A percentile compares a stretch with the other conserved stretches of the same genome.
phyloP scores from a whole-genome alignment of 1,140 invertebrate species.

The Doryteuthis pealeii region DNA sequence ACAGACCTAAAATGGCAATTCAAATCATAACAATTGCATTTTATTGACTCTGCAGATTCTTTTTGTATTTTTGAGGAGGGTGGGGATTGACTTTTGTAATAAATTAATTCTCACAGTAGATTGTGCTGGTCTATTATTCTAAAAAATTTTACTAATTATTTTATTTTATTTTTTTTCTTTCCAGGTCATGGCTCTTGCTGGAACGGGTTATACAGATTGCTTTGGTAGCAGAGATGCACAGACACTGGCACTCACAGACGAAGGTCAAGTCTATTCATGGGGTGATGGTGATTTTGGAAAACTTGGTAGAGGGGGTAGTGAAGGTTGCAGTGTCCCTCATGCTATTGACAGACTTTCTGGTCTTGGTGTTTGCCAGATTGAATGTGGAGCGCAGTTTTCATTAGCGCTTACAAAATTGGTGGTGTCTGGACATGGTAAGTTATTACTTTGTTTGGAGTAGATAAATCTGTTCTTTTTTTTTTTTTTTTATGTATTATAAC shows the following conservation, averaged over 20 bases:
- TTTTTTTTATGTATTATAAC: too few species aligned
- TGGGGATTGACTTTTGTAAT: too few species aligned
- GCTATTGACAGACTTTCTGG: constrained; percentile 84
- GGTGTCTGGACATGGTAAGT: constrained; percentile 87
- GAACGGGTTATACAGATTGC: constrained; percentile 67
- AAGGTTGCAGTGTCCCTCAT: constrained; percentile 84
- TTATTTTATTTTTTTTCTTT: neutral
- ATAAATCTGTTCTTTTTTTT: too few species aligned
- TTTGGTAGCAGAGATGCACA: constrained; percentile 94
- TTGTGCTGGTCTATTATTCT: too few species aligned
- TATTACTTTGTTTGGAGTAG: constrained; percentile 16
- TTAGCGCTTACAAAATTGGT: constrained; percentile 85
- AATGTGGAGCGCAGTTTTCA: constrained; percentile 95
- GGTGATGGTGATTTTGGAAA: constrained; percentile 75
- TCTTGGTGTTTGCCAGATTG: constrained; percentile 85
- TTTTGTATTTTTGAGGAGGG: too few species aligned
- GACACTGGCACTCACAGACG: constrained; percentile 85
- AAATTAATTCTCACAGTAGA: too few species aligned
- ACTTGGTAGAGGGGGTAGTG: constrained; percentile 63
- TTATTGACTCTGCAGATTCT: too few species aligned
- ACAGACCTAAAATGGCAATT: too few species aligned
- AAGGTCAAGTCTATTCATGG: constrained; percentile 84
- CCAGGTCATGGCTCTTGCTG: constrained; percentile 59
- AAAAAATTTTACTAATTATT: too few species aligned
- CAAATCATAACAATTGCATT: too few species aligned